Base-by-base conservation (phyloP, 2,888 invertebrate species). In the Cecidostiba fungosa region DNA sequence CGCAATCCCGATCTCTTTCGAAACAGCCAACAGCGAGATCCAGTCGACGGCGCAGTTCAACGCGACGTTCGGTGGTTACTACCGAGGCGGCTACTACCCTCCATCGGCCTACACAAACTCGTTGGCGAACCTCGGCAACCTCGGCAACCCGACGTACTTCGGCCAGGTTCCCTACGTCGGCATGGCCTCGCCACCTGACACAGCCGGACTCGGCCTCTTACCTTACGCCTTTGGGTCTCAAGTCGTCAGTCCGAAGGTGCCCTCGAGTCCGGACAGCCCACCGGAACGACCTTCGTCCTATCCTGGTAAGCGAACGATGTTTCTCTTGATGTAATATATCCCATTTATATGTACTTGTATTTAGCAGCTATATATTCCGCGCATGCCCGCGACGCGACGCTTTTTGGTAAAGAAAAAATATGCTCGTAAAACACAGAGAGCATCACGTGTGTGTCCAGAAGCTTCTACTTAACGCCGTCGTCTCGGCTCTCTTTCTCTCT, bases 131-230 rank as follows among this genome's bases (percentile, higher is more conserved):
- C 70, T 70, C 32, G 90, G 87, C 23, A 89, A 90, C 74, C 82
- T 89, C n/a, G 90, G 87, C 26, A 89, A 90, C 47, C 91, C 91
- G 26, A 92, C 91, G 19, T 92, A 91, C 82, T 87, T 90, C 14
- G 90, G 89, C n/a, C 87, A 88, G n/a, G 89, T 89, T 23, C 91
- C 92, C 50, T 89, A 88, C 87, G 90, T 91, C 66, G 91, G 91
- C 23, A 77, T 88, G 78, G 80, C 87, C 43, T 87, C 88, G 66
- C 89, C 90, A 74, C 88, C 89, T 16, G 87, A 89, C 43, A 84
- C 79, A 69, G 79, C 88, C 43, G 89, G 89, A 39, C 85, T 89
- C n/a, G 88, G 70, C 86, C 87, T 77, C 50, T 87, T 86, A 77
- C 88, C 80, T 12, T 88, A 89, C 84, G 78, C 89, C 8, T 54